phyloP scores from a whole-genome alignment of 2,888 invertebrate genomes.

The Chymomyza procnemis region DNA sequence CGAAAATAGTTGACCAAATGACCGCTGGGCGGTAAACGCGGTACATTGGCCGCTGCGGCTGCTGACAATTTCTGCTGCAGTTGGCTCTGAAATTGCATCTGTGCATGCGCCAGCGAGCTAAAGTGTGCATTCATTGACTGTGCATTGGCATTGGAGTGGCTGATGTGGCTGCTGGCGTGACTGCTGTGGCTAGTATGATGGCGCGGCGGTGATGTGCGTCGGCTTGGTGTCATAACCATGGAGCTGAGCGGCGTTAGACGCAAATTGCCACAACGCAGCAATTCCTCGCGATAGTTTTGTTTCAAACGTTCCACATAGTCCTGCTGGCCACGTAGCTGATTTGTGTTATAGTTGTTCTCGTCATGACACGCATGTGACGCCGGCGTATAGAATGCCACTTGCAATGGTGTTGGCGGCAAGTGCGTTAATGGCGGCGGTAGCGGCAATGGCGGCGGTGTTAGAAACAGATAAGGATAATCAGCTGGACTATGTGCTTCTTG shows the following conservation, averaged over 20 bases:
- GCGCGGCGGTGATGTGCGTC: conserved; percentile 82
- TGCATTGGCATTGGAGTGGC: conserved; percentile 61
- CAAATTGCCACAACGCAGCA: conserved; percentile 16
- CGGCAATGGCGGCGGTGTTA: conserved; percentile 3
- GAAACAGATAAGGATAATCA: conserved; percentile 6
- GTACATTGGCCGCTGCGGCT: conserved; percentile 33
- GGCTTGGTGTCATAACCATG: conserved; percentile 85
- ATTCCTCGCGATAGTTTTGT: not conserved
- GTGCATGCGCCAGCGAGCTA: conserved; percentile 75
- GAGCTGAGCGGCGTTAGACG: conserved; percentile 35
- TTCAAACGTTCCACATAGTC: not conserved
- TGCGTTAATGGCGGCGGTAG: not conserved
- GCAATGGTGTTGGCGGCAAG: not conserved
- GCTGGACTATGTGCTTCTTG: not conserved
- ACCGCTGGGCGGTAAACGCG: conserved; percentile 48
- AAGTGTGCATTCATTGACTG: conserved; percentile 79
- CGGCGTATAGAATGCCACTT: conserved; percentile 2
- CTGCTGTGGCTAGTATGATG: not conserved
- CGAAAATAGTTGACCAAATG: conserved; percentile 74
- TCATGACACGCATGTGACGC: not conserved
- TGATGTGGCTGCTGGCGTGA: not conserved
- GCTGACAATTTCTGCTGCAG: conserved; percentile 78
- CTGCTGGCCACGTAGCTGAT: not conserved
- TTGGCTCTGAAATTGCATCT: conserved; percentile 78
- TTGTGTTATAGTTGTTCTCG: conserved; percentile 20